A percentile compares a stretch with the other conserved stretches of the same genome.
phyloP scores from a whole-genome alignment of 2,113 vertebrate genomes.

The Fregata magnificens region DNA sequence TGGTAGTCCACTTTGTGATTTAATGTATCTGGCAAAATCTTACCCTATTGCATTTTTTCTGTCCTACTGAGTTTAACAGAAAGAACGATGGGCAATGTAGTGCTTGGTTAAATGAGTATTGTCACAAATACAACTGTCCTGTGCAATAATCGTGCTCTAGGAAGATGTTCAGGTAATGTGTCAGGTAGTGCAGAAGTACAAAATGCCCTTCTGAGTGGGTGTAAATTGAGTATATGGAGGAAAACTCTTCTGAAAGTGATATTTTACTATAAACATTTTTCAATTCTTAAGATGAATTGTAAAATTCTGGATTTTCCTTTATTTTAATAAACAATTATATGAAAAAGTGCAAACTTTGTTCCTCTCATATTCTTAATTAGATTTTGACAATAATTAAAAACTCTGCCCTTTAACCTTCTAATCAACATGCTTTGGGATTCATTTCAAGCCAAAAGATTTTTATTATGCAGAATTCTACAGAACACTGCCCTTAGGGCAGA shows the following conservation, averaged over 20 bases:
- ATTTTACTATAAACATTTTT: background rate
- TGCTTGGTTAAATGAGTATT: background rate
- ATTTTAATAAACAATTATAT: slow-evolving; percentile 1
- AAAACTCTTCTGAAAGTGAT: background rate
- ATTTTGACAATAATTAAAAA: background rate
- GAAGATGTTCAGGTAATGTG: background rate
- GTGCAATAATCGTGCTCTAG: background rate
- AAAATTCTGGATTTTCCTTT: background rate
- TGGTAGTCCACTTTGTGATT: background rate
- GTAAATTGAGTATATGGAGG: background rate
- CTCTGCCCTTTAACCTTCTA: background rate
- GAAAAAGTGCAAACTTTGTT: background rate
- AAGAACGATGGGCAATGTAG: background rate
- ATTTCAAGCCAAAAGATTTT: background rate
- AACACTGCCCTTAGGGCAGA: background rate
- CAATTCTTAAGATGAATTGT: background rate
- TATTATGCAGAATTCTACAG: background rate
- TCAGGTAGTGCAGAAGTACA: background rate
- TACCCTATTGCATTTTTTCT: background rate
- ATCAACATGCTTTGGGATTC: background rate
- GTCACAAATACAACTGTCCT: background rate
- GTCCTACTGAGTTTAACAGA: background rate
- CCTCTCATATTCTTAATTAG: background rate
- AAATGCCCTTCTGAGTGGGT: background rate
- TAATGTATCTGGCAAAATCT: background rate